Conservation (phyloP, 2,797 vertebrate genomes). For the Chelon auratus region DNA sequence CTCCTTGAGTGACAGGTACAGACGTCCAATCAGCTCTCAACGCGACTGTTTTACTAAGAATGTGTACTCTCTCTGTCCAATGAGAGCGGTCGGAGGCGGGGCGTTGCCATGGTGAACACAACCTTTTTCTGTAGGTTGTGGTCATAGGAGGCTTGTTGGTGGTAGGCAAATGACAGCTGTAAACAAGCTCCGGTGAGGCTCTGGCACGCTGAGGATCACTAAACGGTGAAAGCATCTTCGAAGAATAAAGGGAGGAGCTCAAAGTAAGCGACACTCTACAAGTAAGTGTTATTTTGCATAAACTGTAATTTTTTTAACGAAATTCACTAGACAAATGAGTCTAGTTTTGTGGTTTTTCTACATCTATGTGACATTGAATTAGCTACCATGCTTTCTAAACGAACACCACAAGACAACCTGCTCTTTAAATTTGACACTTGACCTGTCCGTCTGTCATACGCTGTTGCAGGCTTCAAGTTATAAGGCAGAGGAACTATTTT, state of each 20-base stretch:
- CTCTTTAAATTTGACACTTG: neutral
- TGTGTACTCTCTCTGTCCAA: constrained; percentile 58
- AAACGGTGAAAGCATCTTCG: neutral
- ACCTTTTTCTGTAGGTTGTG: constrained; percentile 44
- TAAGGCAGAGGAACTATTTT: neutral
- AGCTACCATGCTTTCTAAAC: constrained; percentile 6
- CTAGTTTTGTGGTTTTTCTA: constrained; percentile 19
- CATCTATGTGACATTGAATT: constrained; percentile 16
- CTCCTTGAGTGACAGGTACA: constrained; percentile 58
- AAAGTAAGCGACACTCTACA: constrained; percentile 21
- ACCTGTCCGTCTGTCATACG: neutral
- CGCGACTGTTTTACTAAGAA: constrained; percentile 56
- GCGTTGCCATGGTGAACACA: constrained; percentile 67
- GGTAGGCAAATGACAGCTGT: constrained; percentile 54
- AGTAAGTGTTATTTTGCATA: constrained; percentile 1
- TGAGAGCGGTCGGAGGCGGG: constrained; percentile 49
- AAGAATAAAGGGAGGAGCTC: constrained; percentile 10
- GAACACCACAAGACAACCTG: constrained; percentile 12
- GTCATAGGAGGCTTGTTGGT: constrained; percentile 41
- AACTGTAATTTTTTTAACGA: neutral
- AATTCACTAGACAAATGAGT: neutral
- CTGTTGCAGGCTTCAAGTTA: neutral
- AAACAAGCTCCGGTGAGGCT: constrained; percentile 56
- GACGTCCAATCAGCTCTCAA: constrained; percentile 69
- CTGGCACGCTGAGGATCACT: constrained; percentile 15